Conservation (phyloP, 2,888 invertebrate genomes). For the Odontothrips loti region DNA sequence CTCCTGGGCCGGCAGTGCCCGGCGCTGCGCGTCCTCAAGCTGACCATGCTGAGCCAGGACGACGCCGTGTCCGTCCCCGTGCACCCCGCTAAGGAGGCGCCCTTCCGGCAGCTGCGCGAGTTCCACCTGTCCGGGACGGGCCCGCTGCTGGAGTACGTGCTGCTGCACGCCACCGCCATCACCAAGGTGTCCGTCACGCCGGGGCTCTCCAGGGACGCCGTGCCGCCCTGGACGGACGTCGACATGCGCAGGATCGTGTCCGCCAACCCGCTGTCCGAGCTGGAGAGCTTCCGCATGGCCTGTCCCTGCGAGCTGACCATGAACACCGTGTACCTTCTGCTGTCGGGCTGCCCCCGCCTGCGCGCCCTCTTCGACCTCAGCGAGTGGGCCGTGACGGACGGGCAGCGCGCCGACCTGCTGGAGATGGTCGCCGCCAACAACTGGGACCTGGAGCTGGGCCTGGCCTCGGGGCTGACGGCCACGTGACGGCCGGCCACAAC, state of each 20-base stretch:
- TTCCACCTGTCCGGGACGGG: background rate
- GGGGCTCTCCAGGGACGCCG: background rate
- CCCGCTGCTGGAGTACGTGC: slow-evolving; percentile 5
- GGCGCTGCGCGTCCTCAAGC: slow-evolving; percentile 3
- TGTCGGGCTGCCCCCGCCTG: background rate
- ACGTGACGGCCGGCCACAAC: too few species aligned
- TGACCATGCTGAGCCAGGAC: background rate
- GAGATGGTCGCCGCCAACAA: background rate
- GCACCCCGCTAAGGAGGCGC: background rate
- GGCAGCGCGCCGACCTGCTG: background rate
- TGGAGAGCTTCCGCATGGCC: background rate
- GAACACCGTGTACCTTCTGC: background rate
- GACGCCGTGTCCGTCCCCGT: background rate
- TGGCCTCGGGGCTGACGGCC: background rate
- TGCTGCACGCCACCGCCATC: background rate
- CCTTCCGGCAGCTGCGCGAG: background rate
- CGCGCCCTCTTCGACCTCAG: background rate
- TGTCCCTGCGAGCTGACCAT: background rate
- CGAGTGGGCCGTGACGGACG: background rate
- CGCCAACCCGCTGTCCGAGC: background rate
- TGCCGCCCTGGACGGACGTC: background rate
- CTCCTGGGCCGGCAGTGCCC: slow-evolving; percentile 3
- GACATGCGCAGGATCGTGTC: background rate
- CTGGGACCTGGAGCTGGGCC: slow-evolving; percentile 18
- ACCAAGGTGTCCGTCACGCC: background rate